Conservation (phyloP, 2,888 invertebrate genomes). For the Baronia brevicornis region DNA sequence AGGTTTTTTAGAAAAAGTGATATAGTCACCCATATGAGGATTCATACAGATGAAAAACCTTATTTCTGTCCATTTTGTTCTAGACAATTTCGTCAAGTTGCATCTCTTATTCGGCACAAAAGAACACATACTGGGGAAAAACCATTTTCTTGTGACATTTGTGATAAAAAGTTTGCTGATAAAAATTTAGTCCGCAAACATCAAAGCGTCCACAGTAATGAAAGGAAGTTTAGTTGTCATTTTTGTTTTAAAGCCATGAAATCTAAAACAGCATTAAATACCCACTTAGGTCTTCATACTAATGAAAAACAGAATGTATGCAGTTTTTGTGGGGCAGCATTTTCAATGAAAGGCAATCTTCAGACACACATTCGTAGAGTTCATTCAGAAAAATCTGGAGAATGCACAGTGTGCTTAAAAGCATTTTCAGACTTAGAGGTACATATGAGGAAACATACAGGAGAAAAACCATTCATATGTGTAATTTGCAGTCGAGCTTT, state of each 20-base stretch:
- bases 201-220: slow-evolving; percentile 56
- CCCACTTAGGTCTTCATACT: slow-evolving; percentile 59
- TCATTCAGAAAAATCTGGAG: slow-evolving; percentile 74
- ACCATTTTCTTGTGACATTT: slow-evolving; percentile 51
- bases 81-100: slow-evolving; percentile 48
- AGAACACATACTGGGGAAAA: slow-evolving; percentile 61
- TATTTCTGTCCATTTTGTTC: slow-evolving; percentile 52
- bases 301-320: slow-evolving; percentile 61
- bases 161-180: slow-evolving; percentile 52
- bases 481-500: slow-evolving; percentile 50
- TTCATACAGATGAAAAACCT: slow-evolving; percentile 58
- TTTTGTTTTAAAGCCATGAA: slow-evolving; percentile 71
- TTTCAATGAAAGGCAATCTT: slow-evolving; percentile 72
- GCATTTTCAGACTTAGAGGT: slow-evolving; percentile 70
- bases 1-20: slow-evolving; percentile 54
- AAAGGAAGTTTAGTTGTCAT: slow-evolving; percentile 71
- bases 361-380: slow-evolving; percentile 70
- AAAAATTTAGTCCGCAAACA: slow-evolving; percentile 50
- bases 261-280: slow-evolving; percentile 62
- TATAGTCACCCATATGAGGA: slow-evolving; percentile 55
- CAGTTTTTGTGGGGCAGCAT: slow-evolving; percentile 60
- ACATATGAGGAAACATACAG: slow-evolving; percentile 76
- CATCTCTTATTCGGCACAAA: slow-evolving; percentile 57
- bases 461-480: slow-evolving; percentile 65
- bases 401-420: slow-evolving; percentile 69